phyloP scores from a whole-genome alignment of 2,113 vertebrate genomes.

The Crotalus helleri region DNA sequence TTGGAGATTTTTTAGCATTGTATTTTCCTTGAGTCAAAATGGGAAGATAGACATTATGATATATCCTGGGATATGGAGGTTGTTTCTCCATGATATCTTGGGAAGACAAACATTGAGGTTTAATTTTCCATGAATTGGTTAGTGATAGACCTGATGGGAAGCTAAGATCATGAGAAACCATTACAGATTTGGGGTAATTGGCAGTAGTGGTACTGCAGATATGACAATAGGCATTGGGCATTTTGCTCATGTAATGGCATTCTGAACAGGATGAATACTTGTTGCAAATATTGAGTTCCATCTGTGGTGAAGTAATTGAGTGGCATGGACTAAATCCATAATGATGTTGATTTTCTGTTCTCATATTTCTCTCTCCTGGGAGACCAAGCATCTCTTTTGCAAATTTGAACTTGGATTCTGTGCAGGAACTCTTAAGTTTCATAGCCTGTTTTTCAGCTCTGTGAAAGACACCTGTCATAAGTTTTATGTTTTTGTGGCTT shows the following conservation, averaged over 20 bases:
- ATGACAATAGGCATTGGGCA: conserved; percentile 60
- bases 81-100: conserved; percentile 55
- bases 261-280: conserved; percentile 67
- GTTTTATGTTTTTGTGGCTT: conserved; percentile 67
- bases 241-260: conserved; percentile 59
- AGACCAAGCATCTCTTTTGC: conserved; percentile 20
- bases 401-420: not conserved
- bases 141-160: conserved; percentile 33
- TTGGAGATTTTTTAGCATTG: accelerated
- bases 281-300: conserved; percentile 54
- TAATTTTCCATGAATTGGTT: not conserved
- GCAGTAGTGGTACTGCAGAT: conserved; percentile 42
- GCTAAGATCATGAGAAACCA: conserved; percentile 64
- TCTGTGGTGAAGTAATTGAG: conserved; percentile 8
- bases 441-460: not conserved
- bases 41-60: not conserved
- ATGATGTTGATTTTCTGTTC: not conserved
- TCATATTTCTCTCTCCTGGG: conserved; percentile 5
- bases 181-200: conserved; percentile 59
- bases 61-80: conserved; percentile 41
- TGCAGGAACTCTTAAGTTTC: not conserved
- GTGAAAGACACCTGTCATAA: conserved; percentile 43
- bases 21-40: conserved; percentile 43
- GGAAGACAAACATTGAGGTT: conserved; percentile 49
- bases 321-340: not conserved